Percentiles rank a stretch among this genome's conserved stretches.
Conservation (phyloP, 2,888 invertebrate species). For the Watsonalla cultraria region DNA sequence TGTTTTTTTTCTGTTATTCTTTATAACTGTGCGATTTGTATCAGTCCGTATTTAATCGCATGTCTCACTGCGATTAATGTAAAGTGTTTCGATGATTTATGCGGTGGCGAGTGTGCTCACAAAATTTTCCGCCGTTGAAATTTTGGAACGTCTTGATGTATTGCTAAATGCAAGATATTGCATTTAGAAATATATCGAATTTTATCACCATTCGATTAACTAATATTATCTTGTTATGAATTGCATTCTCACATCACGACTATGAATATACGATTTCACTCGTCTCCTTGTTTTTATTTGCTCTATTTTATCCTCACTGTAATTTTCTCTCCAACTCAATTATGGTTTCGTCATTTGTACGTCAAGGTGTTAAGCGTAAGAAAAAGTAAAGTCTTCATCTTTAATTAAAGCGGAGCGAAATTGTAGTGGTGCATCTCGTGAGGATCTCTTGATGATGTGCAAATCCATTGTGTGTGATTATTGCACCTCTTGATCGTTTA, state of each 20-base stretch:
- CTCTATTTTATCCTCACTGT: not conserved
- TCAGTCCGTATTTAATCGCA: slow-evolving; percentile 40
- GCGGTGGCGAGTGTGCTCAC: slow-evolving; percentile 7
- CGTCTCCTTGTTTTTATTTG: not conserved
- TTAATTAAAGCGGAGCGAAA: slow-evolving; percentile 11
- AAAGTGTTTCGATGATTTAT: slow-evolving; percentile 39
- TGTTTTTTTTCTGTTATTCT: slow-evolving; percentile 25
- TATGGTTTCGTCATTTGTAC: not conserved
- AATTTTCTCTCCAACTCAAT: slow-evolving; percentile 1
- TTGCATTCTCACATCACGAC: not conserved
- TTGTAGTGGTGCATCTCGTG: slow-evolving; percentile 9
- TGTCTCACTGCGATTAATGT: slow-evolving; percentile 44
- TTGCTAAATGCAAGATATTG: not conserved
- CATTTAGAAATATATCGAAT: too few species aligned
- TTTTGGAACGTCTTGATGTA: not conserved
- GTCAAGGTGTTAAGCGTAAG: not conserved
- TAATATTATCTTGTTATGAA: not conserved
- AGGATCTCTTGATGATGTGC: slow-evolving; percentile 32
- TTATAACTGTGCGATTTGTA: slow-evolving; percentile 33
- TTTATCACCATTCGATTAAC: too few species aligned
- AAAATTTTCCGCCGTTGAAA: not conserved
- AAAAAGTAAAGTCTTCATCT: not conserved
- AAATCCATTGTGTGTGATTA: slow-evolving; percentile 44
- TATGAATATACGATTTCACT: not conserved
- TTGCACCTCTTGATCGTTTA: slow-evolving; percentile 45